Conservation (phyloP, 2,797 vertebrate species). For the Lateolabrax maculatus region DNA sequence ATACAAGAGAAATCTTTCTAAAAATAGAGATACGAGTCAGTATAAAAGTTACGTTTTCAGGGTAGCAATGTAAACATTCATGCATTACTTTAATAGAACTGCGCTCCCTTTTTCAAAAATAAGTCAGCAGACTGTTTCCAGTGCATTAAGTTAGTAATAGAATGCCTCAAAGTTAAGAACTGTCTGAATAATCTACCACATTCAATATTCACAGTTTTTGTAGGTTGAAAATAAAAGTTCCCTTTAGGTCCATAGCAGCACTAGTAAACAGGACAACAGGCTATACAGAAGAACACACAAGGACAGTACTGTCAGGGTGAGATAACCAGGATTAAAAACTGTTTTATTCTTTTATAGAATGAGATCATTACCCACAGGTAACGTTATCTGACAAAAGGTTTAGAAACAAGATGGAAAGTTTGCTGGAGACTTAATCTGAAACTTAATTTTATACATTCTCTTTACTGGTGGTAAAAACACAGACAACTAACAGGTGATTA, state of each 20-base stretch:
- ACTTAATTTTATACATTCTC: slow-evolving; percentile 33
- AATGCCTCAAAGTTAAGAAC: slow-evolving; percentile 29
- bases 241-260: slow-evolving; percentile 72
- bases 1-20: slow-evolving; percentile 68
- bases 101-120: slow-evolving; percentile 36
- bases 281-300: slow-evolving; percentile 5
- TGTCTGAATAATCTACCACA: slow-evolving; percentile 27
- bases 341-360: slow-evolving; percentile 5
- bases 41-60: slow-evolving; percentile 69
- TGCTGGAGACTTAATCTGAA: slow-evolving; percentile 28
- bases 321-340: slow-evolving; percentile 20
- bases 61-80: slow-evolving; percentile 84
- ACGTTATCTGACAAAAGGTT: slow-evolving; percentile 5
- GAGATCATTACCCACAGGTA: neutral
- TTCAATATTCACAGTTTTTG: slow-evolving; percentile 35
- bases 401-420: slow-evolving; percentile 11
- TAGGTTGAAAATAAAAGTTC: slow-evolving; percentile 33
- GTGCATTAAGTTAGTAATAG: slow-evolving; percentile 58
- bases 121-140: slow-evolving; percentile 36
- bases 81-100: slow-evolving; percentile 67
- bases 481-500: slow-evolving; percentile 5
- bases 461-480: slow-evolving; percentile 27
- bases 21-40: slow-evolving; percentile 65
- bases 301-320: slow-evolving; percentile 13
- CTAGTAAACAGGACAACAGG: slow-evolving; percentile 36